Percentiles rank a stretch among this genome's conserved stretches.
These are phyloP conservation scores for Microplitis demolitor DNA, from an alignment of 1,140 invertebrate species.

Conservation along the genomic window DNA sequence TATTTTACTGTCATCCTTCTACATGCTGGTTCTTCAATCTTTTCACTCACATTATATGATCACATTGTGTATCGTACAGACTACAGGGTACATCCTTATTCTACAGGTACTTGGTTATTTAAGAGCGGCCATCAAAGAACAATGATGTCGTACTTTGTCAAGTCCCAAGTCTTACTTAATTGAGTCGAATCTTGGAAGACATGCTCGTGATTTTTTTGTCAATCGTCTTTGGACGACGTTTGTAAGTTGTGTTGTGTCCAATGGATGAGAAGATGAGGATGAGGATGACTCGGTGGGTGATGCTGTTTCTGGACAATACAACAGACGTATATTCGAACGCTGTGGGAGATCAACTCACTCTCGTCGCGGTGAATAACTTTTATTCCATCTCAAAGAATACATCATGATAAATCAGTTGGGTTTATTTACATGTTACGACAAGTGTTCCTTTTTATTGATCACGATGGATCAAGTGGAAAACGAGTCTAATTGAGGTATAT, in stretches of 20 bases:
- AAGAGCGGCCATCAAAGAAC: conserved; percentile 49
- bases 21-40: too few relatives aligned
- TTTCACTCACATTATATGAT: too few relatives aligned
- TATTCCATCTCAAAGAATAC: not conserved
- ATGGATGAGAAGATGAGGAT: conserved; percentile 11
- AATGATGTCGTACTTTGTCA: conserved; percentile 57
- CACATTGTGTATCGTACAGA: not conserved
- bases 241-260: not conserved
- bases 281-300: not conserved
- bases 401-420: conserved; percentile 18
- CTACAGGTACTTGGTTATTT: conserved; percentile 40
- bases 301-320: not conserved
- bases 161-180: conserved; percentile 45
- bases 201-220: conserved; percentile 37
- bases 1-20: too few relatives aligned
- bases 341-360: conserved; percentile 15
- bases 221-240: not conserved
- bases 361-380: conserved; percentile 6
- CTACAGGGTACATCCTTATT: conserved; percentile 9
- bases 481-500: not conserved
- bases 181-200: conserved; percentile 51
- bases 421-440: conserved; percentile 22
- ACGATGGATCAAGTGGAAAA: conserved; percentile 4
- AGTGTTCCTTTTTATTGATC: conserved; percentile 19
- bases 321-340: not conserved